phyloP scores from a whole-genome alignment of 2,888 invertebrate genomes.

The Nineta flava region DNA sequence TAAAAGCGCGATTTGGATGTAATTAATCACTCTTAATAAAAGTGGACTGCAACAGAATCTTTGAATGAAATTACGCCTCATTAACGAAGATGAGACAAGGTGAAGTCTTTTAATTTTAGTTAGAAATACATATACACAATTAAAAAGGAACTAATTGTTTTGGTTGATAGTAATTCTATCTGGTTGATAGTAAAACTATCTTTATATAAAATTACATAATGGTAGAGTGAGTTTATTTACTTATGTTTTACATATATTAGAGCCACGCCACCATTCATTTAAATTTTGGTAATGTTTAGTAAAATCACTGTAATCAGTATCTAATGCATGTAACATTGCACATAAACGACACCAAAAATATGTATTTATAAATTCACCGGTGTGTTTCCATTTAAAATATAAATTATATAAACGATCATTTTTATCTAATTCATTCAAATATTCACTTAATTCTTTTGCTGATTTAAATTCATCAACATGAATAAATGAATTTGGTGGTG shows the following conservation, averaged over 20 bases:
- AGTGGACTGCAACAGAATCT: too few species aligned
- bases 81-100: too few species aligned
- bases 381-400: constrained; percentile 78
- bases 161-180: too few species aligned
- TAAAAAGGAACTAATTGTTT: too few species aligned
- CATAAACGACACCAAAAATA: constrained; percentile 87
- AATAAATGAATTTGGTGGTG: constrained; percentile 83
- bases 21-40: too few species aligned
- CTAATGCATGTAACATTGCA: constrained; percentile 61
- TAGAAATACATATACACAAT: too few species aligned
- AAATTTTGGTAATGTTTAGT: constrained; percentile 58
- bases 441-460: constrained; percentile 73
- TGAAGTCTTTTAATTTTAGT: too few species aligned
- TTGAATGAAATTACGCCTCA: too few species aligned
- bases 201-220: too few species aligned
- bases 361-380: constrained; percentile 92
- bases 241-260: constrained; percentile 45
- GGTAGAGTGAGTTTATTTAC: too few species aligned
- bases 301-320: constrained; percentile 24
- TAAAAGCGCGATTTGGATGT: too few species aligned
- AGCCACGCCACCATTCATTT: constrained; percentile 86
- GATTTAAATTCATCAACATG: constrained; percentile 91
- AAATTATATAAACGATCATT: constrained; percentile 86
- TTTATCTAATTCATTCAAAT: constrained; percentile 67
- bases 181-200: too few species aligned